Conservation (phyloP, 1,140 invertebrate genomes). For the Scaptomyza graminum region DNA sequence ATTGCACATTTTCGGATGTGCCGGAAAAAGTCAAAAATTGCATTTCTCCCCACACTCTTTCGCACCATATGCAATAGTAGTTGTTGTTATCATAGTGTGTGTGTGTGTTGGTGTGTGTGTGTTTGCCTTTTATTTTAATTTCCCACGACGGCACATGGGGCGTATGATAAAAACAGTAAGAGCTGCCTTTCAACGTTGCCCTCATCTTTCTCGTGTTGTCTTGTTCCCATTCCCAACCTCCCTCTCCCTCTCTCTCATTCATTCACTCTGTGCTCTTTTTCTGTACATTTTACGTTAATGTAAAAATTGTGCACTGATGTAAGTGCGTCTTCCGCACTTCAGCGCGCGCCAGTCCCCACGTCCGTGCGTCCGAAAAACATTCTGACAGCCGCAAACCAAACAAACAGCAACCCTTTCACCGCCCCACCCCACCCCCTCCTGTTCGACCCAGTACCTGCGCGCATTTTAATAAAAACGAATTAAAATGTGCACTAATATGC, state of each 20-base stretch:
- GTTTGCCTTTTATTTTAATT: conserved; percentile 78
- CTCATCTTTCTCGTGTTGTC: neutral
- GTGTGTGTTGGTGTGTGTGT: conserved; percentile 37
- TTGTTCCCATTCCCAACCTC: neutral
- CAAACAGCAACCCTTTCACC: conserved; percentile 17
- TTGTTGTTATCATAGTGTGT: conserved; percentile 14
- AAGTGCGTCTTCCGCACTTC: conserved; percentile 74
- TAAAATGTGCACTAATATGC: conserved; percentile 77
- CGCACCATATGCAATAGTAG: conserved; percentile 53
- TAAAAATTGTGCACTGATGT: conserved; percentile 80
- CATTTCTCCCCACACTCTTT: conserved; percentile 25
- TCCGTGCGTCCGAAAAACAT: neutral
- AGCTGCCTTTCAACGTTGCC: conserved; percentile 19
- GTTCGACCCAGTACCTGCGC: conserved; percentile 30
- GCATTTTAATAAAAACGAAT: conserved; percentile 78
- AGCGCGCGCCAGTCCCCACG: conserved; percentile 21
- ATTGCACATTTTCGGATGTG: conserved; percentile 62
- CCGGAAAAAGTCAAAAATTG: conserved; percentile 72
- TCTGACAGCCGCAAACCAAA: conserved; percentile 56
- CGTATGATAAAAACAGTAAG: conserved; percentile 25
- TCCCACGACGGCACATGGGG: conserved; percentile 65
- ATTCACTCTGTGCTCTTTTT: neutral
- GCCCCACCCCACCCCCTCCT: neutral
- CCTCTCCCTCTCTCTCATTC: neutral
- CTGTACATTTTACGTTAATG: conserved; percentile 68